Evolutionary conservation across 2,888 invertebrate species (phyloP).

Genomic region (Nomada ruficornis): DNA sequence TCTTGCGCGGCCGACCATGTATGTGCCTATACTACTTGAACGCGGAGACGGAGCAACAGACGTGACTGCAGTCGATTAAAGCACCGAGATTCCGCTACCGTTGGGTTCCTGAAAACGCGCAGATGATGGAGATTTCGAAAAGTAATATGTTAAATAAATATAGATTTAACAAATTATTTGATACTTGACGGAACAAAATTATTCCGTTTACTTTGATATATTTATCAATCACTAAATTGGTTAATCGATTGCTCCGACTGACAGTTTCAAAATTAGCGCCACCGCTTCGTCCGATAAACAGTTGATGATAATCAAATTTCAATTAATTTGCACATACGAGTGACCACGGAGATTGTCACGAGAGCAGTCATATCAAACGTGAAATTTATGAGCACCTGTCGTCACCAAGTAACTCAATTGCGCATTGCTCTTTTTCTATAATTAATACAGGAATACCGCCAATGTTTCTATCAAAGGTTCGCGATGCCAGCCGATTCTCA

Average conservation of each 20-base stretch:
- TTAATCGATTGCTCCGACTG: background rate
- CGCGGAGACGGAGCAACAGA: background rate
- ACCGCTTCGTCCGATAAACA: background rate
- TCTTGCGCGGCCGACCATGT: slow-evolving; percentile 12
- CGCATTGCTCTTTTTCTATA: background rate
- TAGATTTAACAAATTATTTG: no score
- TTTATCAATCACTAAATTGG: background rate
- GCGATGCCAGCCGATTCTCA: background rate
- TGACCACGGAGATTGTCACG: background rate
- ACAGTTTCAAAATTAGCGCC: no score
- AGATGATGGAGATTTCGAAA: no score
- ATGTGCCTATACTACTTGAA: slow-evolving; percentile 34
- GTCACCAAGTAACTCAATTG: background rate
- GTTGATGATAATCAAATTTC: slow-evolving; percentile 18
- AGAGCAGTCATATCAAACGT: slow-evolving; percentile 8
- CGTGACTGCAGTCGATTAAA: background rate
- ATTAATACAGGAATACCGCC: background rate
- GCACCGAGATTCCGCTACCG: background rate
- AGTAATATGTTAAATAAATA: no score
- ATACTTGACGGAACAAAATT: background rate
- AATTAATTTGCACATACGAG: slow-evolving; percentile 10
- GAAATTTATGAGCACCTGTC: slow-evolving; percentile 19
- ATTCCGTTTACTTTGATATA: background rate
- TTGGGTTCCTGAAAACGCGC: no score
- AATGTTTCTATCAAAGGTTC: background rate